Base-by-base conservation (phyloP, 2,113 vertebrate genomes). In the Campylomormyrus tamandua region DNA sequence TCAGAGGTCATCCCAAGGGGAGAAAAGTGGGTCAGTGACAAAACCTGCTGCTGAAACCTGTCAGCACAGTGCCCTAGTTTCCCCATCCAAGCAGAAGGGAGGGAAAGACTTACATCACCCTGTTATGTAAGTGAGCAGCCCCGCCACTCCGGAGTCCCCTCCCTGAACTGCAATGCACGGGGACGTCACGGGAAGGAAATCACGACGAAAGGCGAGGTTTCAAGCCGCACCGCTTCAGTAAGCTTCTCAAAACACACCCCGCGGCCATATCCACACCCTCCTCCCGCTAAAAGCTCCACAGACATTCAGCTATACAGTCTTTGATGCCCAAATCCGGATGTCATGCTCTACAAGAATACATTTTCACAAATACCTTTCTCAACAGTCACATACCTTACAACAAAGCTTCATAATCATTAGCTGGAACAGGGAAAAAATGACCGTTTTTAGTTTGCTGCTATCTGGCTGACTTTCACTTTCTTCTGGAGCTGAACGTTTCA, bases 21-120 rank as follows among this genome's bases (percentile, higher is more conserved):
- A 39, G 4, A 45, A 58, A 97, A 97, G 95, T 97, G 96, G 97
- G 96, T 97, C 96, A 96, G 93, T 93, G 91, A 21, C 24, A 11
- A 89, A 91, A 49, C 45, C 93, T 92, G 92, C 86, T 93, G 95
- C 95, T 91, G 94, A 92, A 92, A 95, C 93, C 94, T 93, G 94
- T 93, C 92, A 93, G 96, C 94, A 96, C 95, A 96, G 93, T 97
- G 97, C 97, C 97, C 96, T 96, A 97, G 91, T 97, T 98, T 39
- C n/a, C 35, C 89, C 24, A 46, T 88, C 24, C 13, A 53, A 48
- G 21, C 62, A 46, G 56, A 89, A 27, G 89, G 49, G 52, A 0
- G 70, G 66, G 86, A 91, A 87, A 91, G 21, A n/a, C 58, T 92
- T 92, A 91, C 46, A 89, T 91, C 35, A 88, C 89, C 84, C 39